A percentile compares a stretch with the other conserved stretches of the same genome.
Conservation (phyloP, 2,888 invertebrate genomes). For the Vanessa cardui region DNA sequence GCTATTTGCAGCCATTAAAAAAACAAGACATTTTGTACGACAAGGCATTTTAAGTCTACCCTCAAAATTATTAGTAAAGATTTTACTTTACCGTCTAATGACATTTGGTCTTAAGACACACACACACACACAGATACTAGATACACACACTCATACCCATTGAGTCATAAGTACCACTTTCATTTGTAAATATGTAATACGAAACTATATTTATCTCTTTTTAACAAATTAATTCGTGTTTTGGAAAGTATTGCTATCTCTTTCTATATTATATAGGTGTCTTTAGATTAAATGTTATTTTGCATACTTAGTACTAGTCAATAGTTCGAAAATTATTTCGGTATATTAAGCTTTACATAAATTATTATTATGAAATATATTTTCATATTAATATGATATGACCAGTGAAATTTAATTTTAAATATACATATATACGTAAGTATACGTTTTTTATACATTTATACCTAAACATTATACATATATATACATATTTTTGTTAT, state of each 20-base stretch:
- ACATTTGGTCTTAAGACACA: too few species aligned
- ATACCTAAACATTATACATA: constrained; percentile 4
- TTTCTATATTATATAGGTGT: not conserved
- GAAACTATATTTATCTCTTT: too few species aligned
- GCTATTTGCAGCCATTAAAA: not conserved
- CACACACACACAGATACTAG: too few species aligned
- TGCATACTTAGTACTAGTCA: constrained; percentile 36
- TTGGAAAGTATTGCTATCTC: too few species aligned
- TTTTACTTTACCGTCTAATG: constrained; percentile 10
- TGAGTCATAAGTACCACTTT: too few species aligned
- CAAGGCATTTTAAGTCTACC: not conserved
- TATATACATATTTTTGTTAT: constrained; percentile 4
- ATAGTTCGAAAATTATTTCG: constrained; percentile 35
- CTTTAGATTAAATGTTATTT: constrained; percentile 24
- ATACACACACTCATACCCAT: too few species aligned
- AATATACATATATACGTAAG: not conserved
- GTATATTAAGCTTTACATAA: constrained; percentile 44
- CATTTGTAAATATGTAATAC: too few species aligned
- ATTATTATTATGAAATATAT: constrained; percentile 34
- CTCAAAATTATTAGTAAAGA: not conserved
- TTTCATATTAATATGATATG: not conserved
- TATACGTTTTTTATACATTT: not conserved
- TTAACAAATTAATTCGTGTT: too few species aligned
- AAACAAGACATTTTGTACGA: not conserved
- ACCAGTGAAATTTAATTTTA: constrained; percentile 19